Evolutionary conservation across 2,888 invertebrate species (phyloP).

Genomic region (Rhyacophila evoluta): DNA sequence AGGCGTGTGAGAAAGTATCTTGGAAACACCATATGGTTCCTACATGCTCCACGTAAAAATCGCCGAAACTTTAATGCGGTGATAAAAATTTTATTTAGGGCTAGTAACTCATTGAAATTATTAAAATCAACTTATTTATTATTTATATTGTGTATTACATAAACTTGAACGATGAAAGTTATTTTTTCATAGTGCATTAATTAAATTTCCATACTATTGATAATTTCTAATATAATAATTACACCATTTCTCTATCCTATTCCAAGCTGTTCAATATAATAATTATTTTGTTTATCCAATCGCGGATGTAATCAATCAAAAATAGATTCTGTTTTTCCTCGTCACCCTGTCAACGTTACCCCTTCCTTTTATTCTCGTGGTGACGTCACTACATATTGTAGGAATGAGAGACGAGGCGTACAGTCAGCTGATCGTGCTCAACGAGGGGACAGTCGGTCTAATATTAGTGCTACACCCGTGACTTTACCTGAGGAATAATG

Average conservation of each 20-base stretch:
- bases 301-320: conserved; percentile 5
- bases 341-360: neutral
- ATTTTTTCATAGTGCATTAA: too few species aligned
- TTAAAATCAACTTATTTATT: too few species aligned
- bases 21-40: too few species aligned
- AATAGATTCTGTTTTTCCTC: conserved; percentile 22
- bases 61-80: too few species aligned
- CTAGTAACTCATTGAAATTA: too few species aligned
- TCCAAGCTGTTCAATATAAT: neutral
- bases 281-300: neutral
- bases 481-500: neutral
- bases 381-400: neutral
- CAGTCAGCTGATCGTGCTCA: conserved; percentile 33
- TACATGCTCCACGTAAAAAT: too few species aligned
- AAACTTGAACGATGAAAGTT: too few species aligned
- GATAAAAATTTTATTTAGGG: too few species aligned
- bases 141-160: too few species aligned
- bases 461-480: neutral
- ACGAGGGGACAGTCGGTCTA: conserved; percentile 39
- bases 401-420: neutral
- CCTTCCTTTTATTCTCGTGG: neutral
- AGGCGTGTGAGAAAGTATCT: too few species aligned
- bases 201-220: too few species aligned
- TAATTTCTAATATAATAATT: too few species aligned
- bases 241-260: neutral